Evolutionary conservation across 2,113 vertebrate species (phyloP), one percentile per base, ranked within the genome.

Genomic region (Zapus hudsonius): DNA sequence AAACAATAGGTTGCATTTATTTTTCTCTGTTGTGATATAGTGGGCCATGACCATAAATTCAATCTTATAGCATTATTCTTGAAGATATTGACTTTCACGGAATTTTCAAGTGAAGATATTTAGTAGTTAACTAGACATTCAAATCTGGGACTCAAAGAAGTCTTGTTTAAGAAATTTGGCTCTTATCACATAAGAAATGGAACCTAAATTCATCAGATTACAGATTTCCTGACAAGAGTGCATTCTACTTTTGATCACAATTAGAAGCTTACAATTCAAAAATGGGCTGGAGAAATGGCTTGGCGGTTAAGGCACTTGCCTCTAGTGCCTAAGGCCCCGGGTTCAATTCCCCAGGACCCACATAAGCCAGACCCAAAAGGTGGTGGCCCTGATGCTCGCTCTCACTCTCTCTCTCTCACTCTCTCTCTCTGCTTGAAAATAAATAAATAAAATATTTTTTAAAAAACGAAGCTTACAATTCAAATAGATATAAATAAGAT

Each of bases 381-480:
- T n/a, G n/a, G n/a, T n/a, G n/a, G n/a, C n/a, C n/a, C n/a, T n/a
- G n/a, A n/a, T n/a, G n/a, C n/a, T n/a, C n/a, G n/a, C n/a, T n/a
- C n/a, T n/a, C n/a, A n/a, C n/a, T n/a, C n/a, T n/a, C n/a, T n/a
- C n/a, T n/a, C n/a, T n/a, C n/a, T n/a, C n/a, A n/a, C n/a, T n/a
- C n/a, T n/a, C n/a, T n/a, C n/a, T n/a, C n/a, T n/a, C n/a, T n/a
- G n/a, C n/a, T n/a, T n/a, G n/a, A n/a, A n/a, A n/a, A n/a, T n/a
- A n/a, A n/a, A n/a, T n/a, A n/a, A n/a, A n/a, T n/a, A n/a, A n/a
- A n/a, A n/a, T n/a, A n/a, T n/a, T n/a, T n/a, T n/a, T n/a, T n/a
- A n/a, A n/a, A n/a, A n/a, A n/a, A n/a, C n/a, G 31, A 87, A 89
- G 66, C 88, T 55, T 92, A 84, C 69, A 88, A 75, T 57, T 47